Evolutionary conservation across 2,888 invertebrate genomes (phyloP).

Genomic region (Macroteleia sp.): DNA sequence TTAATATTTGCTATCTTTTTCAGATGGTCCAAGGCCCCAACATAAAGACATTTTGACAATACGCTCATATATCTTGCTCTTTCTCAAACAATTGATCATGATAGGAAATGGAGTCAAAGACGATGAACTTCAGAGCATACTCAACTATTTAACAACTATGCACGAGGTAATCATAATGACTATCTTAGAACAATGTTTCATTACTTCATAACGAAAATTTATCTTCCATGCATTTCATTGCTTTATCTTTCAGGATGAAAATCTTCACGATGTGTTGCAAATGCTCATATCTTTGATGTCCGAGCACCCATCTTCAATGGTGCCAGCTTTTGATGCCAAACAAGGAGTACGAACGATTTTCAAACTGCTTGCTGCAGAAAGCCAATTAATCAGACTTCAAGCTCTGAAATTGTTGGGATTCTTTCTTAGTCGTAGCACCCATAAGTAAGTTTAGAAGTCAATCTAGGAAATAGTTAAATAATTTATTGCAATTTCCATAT

Average conservation of each 20-base stretch:
- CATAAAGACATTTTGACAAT: conserved; percentile 97
- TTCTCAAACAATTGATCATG: conserved; percentile 97
- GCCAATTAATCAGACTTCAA: conserved; percentile 97
- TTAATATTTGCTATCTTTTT: too few species aligned
- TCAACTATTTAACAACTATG: conserved; percentile 98
- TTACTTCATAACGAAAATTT: too few species aligned
- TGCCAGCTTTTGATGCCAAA: conserved; percentile 99
- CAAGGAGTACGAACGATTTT: conserved; percentile 98
- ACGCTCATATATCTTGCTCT: conserved; percentile 96
- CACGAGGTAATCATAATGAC: too few species aligned
- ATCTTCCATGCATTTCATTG: too few species aligned
- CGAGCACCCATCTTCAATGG: conserved; percentile 99
- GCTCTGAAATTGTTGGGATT: conserved; percentile 98
- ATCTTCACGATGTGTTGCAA: conserved; percentile 98
- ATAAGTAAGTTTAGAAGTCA: conserved; percentile 91
- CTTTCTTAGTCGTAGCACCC: conserved; percentile 98
- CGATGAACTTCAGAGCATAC: conserved; percentile 98
- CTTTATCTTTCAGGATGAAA: conserved; percentile 91
- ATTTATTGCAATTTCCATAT: too few species aligned
- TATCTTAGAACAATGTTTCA: too few species aligned
- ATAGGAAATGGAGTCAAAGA: conserved; percentile 98
- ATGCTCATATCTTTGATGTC: conserved; percentile 98
- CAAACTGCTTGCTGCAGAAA: conserved; percentile 97
- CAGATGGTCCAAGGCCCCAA: conserved; percentile 96
- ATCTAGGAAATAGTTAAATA: too few species aligned